Evolutionary conservation across 2,113 vertebrate species (phyloP).

Genomic region (Gadus chalcogrammus): DNA sequence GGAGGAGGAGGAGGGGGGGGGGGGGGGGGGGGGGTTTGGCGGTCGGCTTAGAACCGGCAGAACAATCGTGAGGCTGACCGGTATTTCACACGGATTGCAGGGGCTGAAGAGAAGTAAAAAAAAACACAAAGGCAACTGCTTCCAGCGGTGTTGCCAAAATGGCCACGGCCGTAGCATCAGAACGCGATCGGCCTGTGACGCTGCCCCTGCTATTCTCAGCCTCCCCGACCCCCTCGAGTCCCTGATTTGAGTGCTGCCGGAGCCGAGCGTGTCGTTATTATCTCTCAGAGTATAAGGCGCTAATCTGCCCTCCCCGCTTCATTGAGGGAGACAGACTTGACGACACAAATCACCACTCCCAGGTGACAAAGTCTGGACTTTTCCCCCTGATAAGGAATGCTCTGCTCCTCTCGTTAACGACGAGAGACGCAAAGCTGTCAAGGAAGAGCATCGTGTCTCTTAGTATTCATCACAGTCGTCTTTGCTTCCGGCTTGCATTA

Average conservation of each 20-base stretch:
- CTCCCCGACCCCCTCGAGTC: slow-evolving; percentile 34
- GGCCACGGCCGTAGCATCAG: slow-evolving; percentile 28
- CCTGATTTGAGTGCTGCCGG: slow-evolving; percentile 47
- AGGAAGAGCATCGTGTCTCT: too few species aligned
- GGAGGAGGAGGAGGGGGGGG: neutral
- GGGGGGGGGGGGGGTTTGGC: too few species aligned
- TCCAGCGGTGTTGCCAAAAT: too few species aligned
- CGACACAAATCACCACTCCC: slow-evolving; percentile 56
- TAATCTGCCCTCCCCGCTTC: slow-evolving; percentile 51
- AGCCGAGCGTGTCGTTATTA: slow-evolving; percentile 36
- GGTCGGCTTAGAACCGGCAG: slow-evolving; percentile 25
- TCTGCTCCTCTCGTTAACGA: slow-evolving; percentile 21
- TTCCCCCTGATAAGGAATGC: slow-evolving; percentile 41
- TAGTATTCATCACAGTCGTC: too few species aligned
- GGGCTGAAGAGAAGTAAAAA: slow-evolving; percentile 2
- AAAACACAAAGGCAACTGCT: neutral
- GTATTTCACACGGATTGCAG: slow-evolving; percentile 35
- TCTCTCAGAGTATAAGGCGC: slow-evolving; percentile 46
- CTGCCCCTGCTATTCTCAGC: slow-evolving; percentile 23
- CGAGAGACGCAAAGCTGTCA: too few species aligned
- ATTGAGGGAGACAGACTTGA: slow-evolving; percentile 63
- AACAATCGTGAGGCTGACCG: slow-evolving; percentile 37
- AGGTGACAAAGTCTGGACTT: slow-evolving; percentile 60
- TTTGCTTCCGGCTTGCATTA: too few species aligned
- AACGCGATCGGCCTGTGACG: slow-evolving; percentile 25